phyloP scores from a whole-genome alignment of 2,888 invertebrate species.

The Cephus spinipes region DNA sequence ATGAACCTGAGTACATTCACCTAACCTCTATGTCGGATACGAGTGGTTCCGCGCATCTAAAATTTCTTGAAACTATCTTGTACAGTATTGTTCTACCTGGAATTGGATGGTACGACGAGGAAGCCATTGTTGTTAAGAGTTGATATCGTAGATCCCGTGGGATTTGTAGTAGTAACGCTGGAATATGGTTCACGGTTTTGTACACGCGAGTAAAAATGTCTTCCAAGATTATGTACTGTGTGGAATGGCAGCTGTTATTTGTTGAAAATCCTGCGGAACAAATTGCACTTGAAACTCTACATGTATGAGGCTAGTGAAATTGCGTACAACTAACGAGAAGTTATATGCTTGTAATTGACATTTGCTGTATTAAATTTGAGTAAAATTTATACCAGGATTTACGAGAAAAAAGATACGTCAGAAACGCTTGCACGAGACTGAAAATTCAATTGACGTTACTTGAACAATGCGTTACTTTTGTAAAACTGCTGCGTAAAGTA shows the following conservation, averaged over 20 bases:
- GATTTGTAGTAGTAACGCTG: not conserved
- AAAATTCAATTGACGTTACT: not conserved
- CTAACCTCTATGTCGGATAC: not conserved
- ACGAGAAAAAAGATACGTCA: not conserved
- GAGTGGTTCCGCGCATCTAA: not conserved
- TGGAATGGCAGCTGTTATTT: not conserved
- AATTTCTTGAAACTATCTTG: not conserved
- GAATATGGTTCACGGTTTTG: not conserved
- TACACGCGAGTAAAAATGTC: not conserved
- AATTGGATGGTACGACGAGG: not conserved
- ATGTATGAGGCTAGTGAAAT: not conserved
- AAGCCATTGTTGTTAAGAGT: not conserved
- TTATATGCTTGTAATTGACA: not conserved
- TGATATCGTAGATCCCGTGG: not conserved
- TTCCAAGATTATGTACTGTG: not conserved
- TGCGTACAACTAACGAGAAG: not conserved
- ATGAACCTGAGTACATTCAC: not conserved
- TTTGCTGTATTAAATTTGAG: too few species aligned
- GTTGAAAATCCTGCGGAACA: not conserved
- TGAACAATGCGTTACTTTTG: not conserved
- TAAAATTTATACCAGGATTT: not conserved
- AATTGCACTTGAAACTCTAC: not conserved
- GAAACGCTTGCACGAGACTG: not conserved
- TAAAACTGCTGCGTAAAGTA: not conserved
- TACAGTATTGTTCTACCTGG: not conserved